These are phyloP conservation scores for Drosophila insularis DNA, from an alignment of 1,140 invertebrate species.

Conservation along the genomic window DNA sequence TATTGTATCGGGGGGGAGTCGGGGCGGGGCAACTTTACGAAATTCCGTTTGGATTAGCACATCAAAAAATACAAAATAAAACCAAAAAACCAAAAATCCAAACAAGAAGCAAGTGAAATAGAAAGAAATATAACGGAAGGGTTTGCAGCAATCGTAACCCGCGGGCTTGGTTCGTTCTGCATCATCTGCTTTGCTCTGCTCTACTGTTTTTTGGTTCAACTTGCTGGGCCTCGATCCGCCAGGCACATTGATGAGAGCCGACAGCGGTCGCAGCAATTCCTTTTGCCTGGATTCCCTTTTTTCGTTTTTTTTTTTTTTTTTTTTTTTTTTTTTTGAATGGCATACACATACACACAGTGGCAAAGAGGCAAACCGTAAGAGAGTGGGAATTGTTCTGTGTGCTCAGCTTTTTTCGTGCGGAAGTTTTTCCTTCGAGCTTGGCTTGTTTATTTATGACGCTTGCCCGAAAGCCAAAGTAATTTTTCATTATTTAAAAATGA, in stretches of 20 bases:
- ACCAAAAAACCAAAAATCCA: constrained; percentile 9
- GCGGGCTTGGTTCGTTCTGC: constrained; percentile 10
- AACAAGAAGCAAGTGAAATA: constrained; percentile 55
- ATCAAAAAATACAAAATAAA: background rate
- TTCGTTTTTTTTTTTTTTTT: background rate
- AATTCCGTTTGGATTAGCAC: constrained; percentile 63
- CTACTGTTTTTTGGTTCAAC: no score
- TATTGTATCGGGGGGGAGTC: background rate
- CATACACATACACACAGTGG: no score
- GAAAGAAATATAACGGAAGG: constrained; percentile 22
- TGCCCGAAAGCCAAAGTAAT: constrained; percentile 65
- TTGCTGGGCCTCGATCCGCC: background rate
- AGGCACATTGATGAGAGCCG: constrained; percentile 10
- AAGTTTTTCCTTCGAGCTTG: constrained; percentile 17
- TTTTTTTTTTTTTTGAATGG: background rate
- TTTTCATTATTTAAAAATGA: constrained; percentile 80
- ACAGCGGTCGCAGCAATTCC: constrained; percentile 8
- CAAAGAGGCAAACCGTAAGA: background rate
- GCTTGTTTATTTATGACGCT: constrained; percentile 73
- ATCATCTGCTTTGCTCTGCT: constrained; percentile 5
- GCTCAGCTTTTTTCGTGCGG: constrained; percentile 13
- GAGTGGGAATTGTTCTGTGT: constrained; percentile 14
- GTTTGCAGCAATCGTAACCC: constrained; percentile 3
- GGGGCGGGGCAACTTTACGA: background rate
- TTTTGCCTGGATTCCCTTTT: background rate